Evolutionary conservation across 2,888 invertebrate genomes (phyloP).

Genomic region (Lithosia quadra): DNA sequence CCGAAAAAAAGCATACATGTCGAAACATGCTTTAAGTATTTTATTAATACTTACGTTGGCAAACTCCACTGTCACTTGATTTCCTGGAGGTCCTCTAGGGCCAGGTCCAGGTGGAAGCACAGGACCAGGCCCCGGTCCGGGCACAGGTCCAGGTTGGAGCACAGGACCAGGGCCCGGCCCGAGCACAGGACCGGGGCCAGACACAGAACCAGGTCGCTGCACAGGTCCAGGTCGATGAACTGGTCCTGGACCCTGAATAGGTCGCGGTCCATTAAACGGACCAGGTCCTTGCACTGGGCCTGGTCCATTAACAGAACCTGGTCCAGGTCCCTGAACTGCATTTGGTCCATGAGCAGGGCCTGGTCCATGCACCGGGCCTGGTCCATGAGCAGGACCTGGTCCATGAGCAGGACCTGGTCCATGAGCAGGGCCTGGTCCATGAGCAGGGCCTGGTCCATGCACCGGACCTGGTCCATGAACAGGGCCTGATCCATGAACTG

Average conservation of each 20-base stretch:
- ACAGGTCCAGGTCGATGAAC: neutral
- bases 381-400: neutral
- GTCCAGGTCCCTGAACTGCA: constrained; percentile 20
- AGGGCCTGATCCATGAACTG: constrained; percentile 3
- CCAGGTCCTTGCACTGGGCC: neutral
- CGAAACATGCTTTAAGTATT: too few species aligned
- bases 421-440: neutral
- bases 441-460: neutral
- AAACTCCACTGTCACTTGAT: constrained; percentile 52
- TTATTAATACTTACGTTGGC: constrained; percentile 59
- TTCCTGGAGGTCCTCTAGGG: constrained; percentile 28
- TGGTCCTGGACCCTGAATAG: neutral
- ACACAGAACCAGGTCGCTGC: neutral
- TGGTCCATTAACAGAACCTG: neutral
- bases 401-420: constrained; percentile 3
- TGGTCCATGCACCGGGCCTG: neutral
- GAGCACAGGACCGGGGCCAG: neutral
- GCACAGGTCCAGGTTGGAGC: neutral
- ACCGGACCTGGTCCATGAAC: constrained; percentile 20
- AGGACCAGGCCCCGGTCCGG: neutral
- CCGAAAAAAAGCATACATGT: too few species aligned
- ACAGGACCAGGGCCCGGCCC: neutral
- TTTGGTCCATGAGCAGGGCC: neutral
- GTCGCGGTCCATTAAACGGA: constrained; percentile 18
- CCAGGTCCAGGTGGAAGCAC: neutral